Percentiles rank a stretch among this genome's conserved stretches.
Conservation (phyloP, 2,888 invertebrate species). For the Diabrotica balteata region DNA sequence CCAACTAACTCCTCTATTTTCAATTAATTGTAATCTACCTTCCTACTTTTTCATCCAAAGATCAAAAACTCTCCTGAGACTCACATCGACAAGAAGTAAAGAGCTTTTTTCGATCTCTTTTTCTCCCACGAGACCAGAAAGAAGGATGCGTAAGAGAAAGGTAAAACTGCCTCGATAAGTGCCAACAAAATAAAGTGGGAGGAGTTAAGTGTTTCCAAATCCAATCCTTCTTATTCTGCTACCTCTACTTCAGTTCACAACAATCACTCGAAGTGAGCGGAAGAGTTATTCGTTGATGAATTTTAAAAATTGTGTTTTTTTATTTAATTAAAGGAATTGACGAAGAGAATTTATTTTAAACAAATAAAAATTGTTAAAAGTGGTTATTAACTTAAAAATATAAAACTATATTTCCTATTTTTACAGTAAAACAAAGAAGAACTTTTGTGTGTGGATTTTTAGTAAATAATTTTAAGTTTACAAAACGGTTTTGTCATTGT, state of each 20-base stretch:
- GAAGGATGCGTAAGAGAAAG: conserved; percentile 49
- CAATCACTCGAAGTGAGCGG: conserved; percentile 42
- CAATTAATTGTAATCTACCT: conserved; percentile 22
- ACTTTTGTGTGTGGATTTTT: no score
- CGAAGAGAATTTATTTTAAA: no score
- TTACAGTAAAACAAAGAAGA: no score
- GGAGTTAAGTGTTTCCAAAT: conserved; percentile 54
- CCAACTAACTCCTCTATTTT: conserved; percentile 6
- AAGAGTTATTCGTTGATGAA: background rate
- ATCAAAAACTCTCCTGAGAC: conserved; percentile 47
- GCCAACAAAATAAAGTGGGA: conserved; percentile 56
- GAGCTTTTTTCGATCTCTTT: conserved; percentile 50
- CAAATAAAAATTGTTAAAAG: no score
- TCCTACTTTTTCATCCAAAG: conserved; percentile 32
- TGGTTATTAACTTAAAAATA: no score
- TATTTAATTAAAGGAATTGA: no score
- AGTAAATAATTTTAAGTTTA: no score
- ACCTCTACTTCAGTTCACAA: conserved; percentile 53
- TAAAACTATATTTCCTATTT: no score
- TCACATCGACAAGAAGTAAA: conserved; percentile 52
- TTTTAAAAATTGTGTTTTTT: no score
- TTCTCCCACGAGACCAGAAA: conserved; percentile 47
- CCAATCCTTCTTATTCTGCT: conserved; percentile 51
- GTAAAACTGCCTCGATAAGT: conserved; percentile 53
- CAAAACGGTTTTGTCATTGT: no score